These are phyloP conservation scores for Pogona vitticeps DNA, from an alignment of 2,113 vertebrate species.

Conservation along the genomic window DNA sequence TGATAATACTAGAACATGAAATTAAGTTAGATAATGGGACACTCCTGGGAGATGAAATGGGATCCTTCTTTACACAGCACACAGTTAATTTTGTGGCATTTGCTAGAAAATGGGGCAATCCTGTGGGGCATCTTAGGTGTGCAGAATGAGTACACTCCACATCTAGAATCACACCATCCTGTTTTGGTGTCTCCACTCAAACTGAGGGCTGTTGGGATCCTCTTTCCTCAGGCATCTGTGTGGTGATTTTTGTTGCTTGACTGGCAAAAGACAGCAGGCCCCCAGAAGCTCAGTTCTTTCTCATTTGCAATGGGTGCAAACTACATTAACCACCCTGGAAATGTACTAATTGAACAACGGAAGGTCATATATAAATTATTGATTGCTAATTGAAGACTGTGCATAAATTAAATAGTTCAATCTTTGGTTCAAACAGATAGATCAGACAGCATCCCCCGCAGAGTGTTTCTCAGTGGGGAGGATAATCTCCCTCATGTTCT, in stretches of 20 bases:
- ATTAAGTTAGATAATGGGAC: neutral
- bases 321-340: neutral
- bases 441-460: neutral
- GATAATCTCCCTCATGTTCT: neutral
- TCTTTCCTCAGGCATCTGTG: neutral
- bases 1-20: neutral
- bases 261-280: neutral
- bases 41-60: neutral
- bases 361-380: no score
- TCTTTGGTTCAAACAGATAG: neutral
- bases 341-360: neutral
- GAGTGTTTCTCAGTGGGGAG: neutral
- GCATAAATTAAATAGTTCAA: neutral
- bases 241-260: neutral
- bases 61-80: no score
- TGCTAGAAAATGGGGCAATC: no score
- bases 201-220: neutral
- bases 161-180: neutral
- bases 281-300: neutral
- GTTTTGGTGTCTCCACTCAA: neutral
- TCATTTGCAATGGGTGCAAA: neutral
- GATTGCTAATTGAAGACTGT: neutral
- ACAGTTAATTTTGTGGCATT: no score
- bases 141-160: neutral
- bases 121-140: neutral